These are phyloP conservation scores for Calycopis cecrops DNA, from an alignment of 1,140 invertebrate species.

Conservation along the genomic window DNA sequence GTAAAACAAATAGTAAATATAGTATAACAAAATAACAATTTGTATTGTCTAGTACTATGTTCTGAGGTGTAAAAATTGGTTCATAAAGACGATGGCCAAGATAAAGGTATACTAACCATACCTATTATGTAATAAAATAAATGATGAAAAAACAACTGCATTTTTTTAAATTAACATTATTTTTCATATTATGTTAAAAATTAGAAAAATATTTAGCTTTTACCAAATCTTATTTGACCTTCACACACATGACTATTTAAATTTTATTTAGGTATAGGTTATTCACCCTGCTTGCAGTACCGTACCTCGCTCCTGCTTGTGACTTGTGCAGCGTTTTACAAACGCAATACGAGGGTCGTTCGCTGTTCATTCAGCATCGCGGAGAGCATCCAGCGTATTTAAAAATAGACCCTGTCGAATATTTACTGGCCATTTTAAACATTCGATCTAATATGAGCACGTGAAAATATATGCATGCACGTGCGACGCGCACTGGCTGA, in stretches of 20 bases:
- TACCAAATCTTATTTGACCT: no score
- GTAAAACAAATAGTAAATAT: no score
- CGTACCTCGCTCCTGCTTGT: constrained; percentile 18
- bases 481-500: not conserved
- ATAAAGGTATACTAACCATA: no score
- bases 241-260: not conserved
- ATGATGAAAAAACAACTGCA: no score
- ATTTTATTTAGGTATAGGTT: not conserved
- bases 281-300: not conserved
- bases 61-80: no score
- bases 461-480: constrained; percentile 37
- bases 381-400: constrained; percentile 67
- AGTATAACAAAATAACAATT: no score
- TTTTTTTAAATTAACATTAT: no score
- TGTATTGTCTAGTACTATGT: no score
- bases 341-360: constrained; percentile 61
- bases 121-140: no score
- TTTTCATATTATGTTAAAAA: no score
- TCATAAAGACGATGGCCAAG: no score
- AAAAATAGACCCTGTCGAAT: constrained; percentile 67
- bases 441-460: constrained; percentile 70
- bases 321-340: constrained; percentile 27
- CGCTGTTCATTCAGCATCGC: constrained; percentile 66
- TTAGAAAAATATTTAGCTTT: no score
- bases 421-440: constrained; percentile 63